phyloP scores from a whole-genome alignment of 1,140 invertebrate species.

The Dendroctonus valens region DNA sequence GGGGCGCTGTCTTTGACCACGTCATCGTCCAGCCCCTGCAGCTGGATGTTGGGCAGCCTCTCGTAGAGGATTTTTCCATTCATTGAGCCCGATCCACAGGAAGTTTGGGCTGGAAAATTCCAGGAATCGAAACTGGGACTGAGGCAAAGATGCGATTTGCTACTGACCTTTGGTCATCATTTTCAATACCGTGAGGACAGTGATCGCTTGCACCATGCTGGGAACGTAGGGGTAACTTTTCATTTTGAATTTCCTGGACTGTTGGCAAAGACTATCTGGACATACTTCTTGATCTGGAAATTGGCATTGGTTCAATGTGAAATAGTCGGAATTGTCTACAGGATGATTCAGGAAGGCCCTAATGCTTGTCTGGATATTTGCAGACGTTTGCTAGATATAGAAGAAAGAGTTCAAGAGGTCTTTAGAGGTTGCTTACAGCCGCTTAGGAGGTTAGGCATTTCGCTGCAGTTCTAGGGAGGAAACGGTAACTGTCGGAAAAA shows the following conservation, averaged over 20 bases:
- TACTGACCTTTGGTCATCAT: constrained; percentile 77
- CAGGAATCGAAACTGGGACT: neutral
- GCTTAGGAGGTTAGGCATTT: too few relatives aligned
- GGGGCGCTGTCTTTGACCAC: constrained; percentile 78
- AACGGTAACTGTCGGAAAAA: too few relatives aligned
- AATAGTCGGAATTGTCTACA: too few relatives aligned
- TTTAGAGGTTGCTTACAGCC: too few relatives aligned
- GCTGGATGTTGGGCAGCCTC: constrained; percentile 81
- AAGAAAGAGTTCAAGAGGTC: too few relatives aligned
- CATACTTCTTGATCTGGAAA: constrained; percentile 48
- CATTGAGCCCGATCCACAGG: constrained; percentile 76
- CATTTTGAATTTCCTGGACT: constrained; percentile 55
- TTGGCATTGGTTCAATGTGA: too few relatives aligned
- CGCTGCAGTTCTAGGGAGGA: too few relatives aligned
- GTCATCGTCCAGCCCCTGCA: constrained; percentile 85
- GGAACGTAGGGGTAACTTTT: constrained; percentile 59
- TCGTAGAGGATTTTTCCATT: constrained; percentile 84
- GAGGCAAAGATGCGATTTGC: too few relatives aligned
- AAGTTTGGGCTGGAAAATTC: constrained; percentile 72
- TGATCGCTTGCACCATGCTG: constrained; percentile 79
- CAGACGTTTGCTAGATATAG: too few relatives aligned
- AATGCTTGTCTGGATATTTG: too few relatives aligned
- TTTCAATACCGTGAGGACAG: constrained; percentile 76
- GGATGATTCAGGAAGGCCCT: too few relatives aligned
- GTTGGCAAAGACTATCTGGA: constrained; percentile 45